Conservation (phyloP, 2,888 invertebrate species). For the Adelphocoris suturalis region DNA sequence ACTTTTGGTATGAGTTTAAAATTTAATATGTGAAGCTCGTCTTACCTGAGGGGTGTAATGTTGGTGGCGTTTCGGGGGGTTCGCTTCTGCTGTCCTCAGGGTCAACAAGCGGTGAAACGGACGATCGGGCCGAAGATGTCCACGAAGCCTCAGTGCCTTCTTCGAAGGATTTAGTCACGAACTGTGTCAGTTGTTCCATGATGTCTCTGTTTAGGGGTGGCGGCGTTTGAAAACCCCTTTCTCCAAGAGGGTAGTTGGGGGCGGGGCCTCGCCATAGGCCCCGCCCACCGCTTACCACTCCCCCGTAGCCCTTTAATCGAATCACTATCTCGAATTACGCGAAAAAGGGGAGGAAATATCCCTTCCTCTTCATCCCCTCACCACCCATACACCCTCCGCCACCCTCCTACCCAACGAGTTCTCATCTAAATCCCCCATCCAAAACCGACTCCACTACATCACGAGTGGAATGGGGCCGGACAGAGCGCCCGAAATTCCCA, state of each 20-base stretch:
- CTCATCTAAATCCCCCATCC: constrained; percentile 24
- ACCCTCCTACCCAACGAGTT: too few relatives aligned
- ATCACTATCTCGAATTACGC: constrained; percentile 63
- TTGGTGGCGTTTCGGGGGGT: constrained; percentile 76
- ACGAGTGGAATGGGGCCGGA: constrained; percentile 37
- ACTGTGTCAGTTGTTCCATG: constrained; percentile 89
- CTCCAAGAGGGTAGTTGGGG: constrained; percentile 12
- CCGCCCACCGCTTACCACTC: constrained; percentile 52
- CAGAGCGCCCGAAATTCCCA: constrained; percentile 48
- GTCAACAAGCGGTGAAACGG: constrained; percentile 78
- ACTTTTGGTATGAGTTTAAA: background rate
- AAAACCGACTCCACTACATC: constrained; percentile 47
- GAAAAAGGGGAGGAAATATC: constrained; percentile 8
- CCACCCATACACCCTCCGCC: background rate
- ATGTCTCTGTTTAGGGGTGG: constrained; percentile 73
- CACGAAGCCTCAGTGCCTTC: constrained; percentile 74
- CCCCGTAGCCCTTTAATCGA: constrained; percentile 44
- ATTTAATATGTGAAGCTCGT: background rate
- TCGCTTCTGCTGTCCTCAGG: constrained; percentile 78
- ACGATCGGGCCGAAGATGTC: constrained; percentile 76
- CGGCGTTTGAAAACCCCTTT: constrained; percentile 42
- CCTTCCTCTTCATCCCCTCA: background rate
- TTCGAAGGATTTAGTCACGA: constrained; percentile 92
- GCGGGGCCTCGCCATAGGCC: background rate
- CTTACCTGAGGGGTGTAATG: constrained; percentile 32